Conservation (phyloP, 1,140 invertebrate genomes). For the Drosophila kepulauana region DNA sequence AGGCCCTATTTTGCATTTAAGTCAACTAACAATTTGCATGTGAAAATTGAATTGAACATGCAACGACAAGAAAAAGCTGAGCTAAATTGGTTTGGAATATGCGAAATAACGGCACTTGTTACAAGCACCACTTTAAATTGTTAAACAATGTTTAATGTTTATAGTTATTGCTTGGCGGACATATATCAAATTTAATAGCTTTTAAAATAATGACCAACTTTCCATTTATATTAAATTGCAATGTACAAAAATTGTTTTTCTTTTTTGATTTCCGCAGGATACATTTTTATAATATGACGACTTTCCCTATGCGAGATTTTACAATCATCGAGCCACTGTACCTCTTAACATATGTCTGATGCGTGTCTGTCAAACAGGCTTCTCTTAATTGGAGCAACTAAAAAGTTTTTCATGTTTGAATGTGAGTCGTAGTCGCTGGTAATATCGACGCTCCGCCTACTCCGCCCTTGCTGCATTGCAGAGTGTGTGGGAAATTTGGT, state of each 20-base stretch:
- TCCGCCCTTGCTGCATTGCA: constrained; percentile 1
- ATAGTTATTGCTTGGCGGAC: not conserved
- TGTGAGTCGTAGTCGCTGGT: constrained; percentile 51
- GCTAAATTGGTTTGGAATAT: constrained; percentile 2
- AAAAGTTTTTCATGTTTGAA: constrained; percentile 65
- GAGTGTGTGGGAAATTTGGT: constrained; percentile 68
- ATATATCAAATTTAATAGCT: no score
- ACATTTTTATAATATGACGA: constrained; percentile 1
- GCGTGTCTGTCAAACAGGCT: constrained; percentile 25
- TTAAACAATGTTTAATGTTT: not conserved
- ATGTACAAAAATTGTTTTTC: not conserved
- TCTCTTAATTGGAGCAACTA: constrained; percentile 57
- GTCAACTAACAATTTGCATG: not conserved
- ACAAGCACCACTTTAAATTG: not conserved
- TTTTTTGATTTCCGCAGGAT: not conserved
- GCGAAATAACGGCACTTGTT: constrained; percentile 3
- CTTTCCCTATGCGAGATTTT: constrained; percentile 32
- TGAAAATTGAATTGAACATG: constrained; percentile 22
- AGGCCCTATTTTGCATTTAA: constrained; percentile 12
- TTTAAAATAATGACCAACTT: no score
- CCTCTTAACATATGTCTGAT: not conserved
- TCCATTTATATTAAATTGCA: no score
- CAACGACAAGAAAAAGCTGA: constrained; percentile 5
- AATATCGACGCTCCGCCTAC: constrained; percentile 19
- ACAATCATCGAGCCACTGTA: constrained; percentile 17